Base-by-base conservation (phyloP, 2,888 invertebrate genomes). In the Papilio gigon region DNA sequence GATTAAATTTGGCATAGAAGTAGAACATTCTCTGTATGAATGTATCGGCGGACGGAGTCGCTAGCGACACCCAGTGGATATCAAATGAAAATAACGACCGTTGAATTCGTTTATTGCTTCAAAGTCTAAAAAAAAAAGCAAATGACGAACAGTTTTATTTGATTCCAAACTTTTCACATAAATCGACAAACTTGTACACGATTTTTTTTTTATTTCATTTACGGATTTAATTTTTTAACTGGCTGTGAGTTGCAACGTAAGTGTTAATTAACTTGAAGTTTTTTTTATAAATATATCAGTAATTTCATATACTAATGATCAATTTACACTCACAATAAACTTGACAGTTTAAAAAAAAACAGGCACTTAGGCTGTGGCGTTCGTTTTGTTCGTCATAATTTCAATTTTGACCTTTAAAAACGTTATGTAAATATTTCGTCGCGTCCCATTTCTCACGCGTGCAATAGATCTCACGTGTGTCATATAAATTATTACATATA, bases 401-500 rank as follows among this genome's bases (percentile, higher is more conserved):
- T 30, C 2, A 53, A 30, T 30, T 6, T 30, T 53, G n/a, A 53
- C 53, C 53, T 53, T 53, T 30, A 53, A 53, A 27, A 50, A 27
- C n/a, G 17, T 30, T 27, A 53, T 30, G 27, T 53, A 53, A 65
- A 56, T 30, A 0, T 42, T 42, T 42, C 5, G 56, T 12, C 14
- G n/a, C 14, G 42, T 6, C 17, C 44, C 27, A 33, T 73, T 71
- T 73, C 71, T 65, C 30, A 73, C 73, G 74, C 73, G 72, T n/a
- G 37, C 37, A 76, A 75, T 74, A 65, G 72, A 58, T 74, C 74
- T 74, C 76, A 73, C 72, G 71, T 56, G 67, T 70, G 62, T 68
- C 69, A 72, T 70, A 74, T 76, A 73, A 75, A 76, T 75, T 70
- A 70, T 72, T 68, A 71, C 70, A 71, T 72, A 74, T 72, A n/a